Percentiles rank a stretch among this genome's conserved stretches.
Conservation (phyloP, 2,888 invertebrate genomes). For the Noctua fimbriata region DNA sequence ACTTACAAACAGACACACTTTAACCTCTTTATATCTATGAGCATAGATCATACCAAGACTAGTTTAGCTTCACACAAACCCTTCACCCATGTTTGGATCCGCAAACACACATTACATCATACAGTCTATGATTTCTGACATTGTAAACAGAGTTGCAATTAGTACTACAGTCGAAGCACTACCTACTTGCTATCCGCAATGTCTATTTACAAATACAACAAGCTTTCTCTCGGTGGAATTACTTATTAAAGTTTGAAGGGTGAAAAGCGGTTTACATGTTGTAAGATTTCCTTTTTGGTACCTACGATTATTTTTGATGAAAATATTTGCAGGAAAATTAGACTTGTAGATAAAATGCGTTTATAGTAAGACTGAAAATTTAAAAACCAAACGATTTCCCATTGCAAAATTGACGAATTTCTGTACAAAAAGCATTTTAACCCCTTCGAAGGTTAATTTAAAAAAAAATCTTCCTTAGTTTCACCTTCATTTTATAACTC, state of each 20-base stretch:
- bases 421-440: not conserved
- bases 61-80: not conserved
- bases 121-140: slow-evolving; percentile 38
- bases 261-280: slow-evolving; percentile 30
- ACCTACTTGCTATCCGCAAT: slow-evolving; percentile 24
- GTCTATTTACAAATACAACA: slow-evolving; percentile 44
- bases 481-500: not conserved
- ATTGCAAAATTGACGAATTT: not conserved
- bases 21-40: not conserved
- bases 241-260: slow-evolving; percentile 22
- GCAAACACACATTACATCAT: slow-evolving; percentile 16
- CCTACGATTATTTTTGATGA: not conserved
- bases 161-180: slow-evolving; percentile 25
- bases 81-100: not conserved
- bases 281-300: not conserved
- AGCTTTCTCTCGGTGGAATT: slow-evolving; percentile 32
- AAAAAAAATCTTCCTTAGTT: not conserved
- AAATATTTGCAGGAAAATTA: not conserved
- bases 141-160: slow-evolving; percentile 46
- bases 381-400: not conserved
- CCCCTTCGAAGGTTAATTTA: not conserved
- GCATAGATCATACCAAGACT: not conserved
- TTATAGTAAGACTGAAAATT: too few species aligned
- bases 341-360: too few species aligned
- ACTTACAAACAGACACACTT: not conserved